These are phyloP conservation scores for Coracias cyanogaster DNA, from an alignment of 2,797 vertebrate genomes.

Conservation along the genomic window DNA sequence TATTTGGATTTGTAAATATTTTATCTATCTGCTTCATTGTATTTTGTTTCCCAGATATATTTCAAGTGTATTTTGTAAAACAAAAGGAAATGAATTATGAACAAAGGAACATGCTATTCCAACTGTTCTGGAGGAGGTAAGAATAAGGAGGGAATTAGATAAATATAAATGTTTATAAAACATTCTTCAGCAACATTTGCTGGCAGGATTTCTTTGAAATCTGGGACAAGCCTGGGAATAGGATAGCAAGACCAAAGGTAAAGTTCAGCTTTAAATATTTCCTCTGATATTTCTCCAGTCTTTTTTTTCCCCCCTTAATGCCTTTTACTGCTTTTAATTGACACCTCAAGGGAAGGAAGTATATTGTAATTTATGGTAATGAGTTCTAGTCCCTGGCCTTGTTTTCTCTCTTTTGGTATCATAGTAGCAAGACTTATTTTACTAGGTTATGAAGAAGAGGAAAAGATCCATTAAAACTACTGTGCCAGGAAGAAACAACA, in stretches of 20 bases:
- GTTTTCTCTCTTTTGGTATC: slow-evolving; percentile 10
- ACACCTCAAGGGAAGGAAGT: neutral
- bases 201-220: neutral
- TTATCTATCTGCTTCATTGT: neutral
- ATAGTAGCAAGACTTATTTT: neutral
- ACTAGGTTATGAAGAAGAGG: neutral
- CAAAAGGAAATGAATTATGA: neutral
- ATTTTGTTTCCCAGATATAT: neutral
- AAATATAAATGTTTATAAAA: neutral
- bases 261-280: neutral
- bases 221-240: neutral
- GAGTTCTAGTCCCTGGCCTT: slow-evolving; percentile 11
- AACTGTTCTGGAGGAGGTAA: neutral
- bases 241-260: neutral
- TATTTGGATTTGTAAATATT: neutral
- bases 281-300: neutral
- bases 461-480: neutral
- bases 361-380: slow-evolving; percentile 56
- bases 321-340: slow-evolving; percentile 9
- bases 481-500: neutral
- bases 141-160: neutral
- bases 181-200: neutral
- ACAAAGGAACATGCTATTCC: neutral
- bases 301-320: neutral
- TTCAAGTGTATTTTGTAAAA: neutral